phyloP scores from a whole-genome alignment of 1,140 invertebrate genomes.

The Drosophila kikkawai region DNA sequence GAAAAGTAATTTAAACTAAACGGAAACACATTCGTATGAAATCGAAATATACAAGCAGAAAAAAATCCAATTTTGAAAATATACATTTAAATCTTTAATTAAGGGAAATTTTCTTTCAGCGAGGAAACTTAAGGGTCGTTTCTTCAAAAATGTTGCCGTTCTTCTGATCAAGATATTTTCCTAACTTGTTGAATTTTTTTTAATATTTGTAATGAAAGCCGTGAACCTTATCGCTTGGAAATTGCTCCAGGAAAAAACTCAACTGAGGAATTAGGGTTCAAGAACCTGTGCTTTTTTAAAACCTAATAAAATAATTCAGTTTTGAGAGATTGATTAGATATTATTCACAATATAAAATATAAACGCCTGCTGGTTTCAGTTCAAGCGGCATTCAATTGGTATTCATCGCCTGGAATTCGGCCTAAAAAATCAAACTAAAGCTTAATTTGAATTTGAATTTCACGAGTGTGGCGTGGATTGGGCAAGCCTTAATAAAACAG shows the following conservation, averaged over 20 bases:
- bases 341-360: slow-evolving; percentile 34
- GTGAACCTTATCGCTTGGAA: not conserved
- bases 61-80: slow-evolving; percentile 50
- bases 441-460: slow-evolving; percentile 60
- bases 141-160: not conserved
- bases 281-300: not conserved
- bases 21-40: slow-evolving; percentile 44
- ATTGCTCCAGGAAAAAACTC: too few relatives aligned
- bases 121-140: not conserved
- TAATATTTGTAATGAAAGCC: not conserved
- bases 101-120: not conserved
- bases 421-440: slow-evolving; percentile 23
- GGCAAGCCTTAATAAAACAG: slow-evolving; percentile 52
- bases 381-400: slow-evolving; percentile 44
- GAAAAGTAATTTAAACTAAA: slow-evolving; percentile 32
- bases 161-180: not conserved
- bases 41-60: slow-evolving; percentile 50
- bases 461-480: slow-evolving; percentile 51
- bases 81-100: slow-evolving; percentile 35
- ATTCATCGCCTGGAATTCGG: slow-evolving; percentile 28
- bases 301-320: not conserved
- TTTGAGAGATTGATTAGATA: not conserved
- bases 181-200: not conserved
- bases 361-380: slow-evolving; percentile 38
- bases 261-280: not conserved